Evolutionary conservation across 2,113 vertebrate genomes (phyloP).

Genomic region (Tylochromis polylepis): DNA sequence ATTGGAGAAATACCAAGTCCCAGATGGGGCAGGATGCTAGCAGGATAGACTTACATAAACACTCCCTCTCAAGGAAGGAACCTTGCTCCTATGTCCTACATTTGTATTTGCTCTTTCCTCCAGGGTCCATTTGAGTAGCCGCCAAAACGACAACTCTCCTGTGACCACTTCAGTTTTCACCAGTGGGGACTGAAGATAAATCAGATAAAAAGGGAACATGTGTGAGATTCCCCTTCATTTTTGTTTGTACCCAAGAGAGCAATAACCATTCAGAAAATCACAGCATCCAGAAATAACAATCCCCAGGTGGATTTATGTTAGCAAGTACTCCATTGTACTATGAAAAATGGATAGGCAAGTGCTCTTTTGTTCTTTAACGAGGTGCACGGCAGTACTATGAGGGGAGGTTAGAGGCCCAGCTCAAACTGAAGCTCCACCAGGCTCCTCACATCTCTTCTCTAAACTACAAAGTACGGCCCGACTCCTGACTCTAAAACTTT

Average conservation of each 20-base stretch:
- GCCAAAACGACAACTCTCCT: constrained; percentile 31
- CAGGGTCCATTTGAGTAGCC: constrained; percentile 20
- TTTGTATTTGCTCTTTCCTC: constrained; percentile 33
- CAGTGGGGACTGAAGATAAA: constrained; percentile 6
- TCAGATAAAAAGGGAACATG: constrained; percentile 8
- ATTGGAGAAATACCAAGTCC: background rate
- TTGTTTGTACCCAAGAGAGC: constrained; percentile 30
- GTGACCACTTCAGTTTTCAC: constrained; percentile 16
- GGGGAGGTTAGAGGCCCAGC: background rate
- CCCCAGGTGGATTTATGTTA: constrained; percentile 5
- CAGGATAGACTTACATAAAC: constrained; percentile 33
- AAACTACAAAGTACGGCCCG: background rate
- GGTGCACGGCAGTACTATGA: background rate
- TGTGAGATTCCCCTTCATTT: background rate
- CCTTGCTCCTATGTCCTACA: constrained; percentile 49
- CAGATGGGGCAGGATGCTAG: constrained; percentile 22
- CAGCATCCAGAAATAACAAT: constrained; percentile 25
- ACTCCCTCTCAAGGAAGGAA: constrained; percentile 21
- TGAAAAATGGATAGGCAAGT: constrained; percentile 6
- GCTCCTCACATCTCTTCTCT: background rate
- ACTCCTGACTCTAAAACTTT: background rate
- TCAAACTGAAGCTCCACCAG: background rate
- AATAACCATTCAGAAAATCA: constrained; percentile 30
- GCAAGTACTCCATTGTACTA: background rate
- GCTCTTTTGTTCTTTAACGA: background rate